phyloP scores from a whole-genome alignment of 1,140 invertebrate genomes.

The Drosophila grimshawi region DNA sequence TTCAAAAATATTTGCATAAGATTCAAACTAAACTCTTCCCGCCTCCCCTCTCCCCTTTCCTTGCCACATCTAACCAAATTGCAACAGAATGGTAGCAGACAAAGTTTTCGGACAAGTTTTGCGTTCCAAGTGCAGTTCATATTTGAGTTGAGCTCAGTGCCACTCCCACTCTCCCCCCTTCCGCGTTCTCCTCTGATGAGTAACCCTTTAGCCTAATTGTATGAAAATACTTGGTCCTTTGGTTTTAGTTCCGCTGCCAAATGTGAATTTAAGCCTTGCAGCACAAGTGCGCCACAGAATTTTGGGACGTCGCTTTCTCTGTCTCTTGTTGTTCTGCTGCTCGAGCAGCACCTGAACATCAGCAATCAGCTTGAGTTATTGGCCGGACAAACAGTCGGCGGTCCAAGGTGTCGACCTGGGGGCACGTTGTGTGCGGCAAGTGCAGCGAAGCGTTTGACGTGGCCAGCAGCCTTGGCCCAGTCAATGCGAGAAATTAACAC shows the following conservation, averaged over 20 bases:
- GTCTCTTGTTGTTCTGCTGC: neutral
- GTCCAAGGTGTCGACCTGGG: constrained; percentile 29
- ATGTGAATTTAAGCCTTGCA: constrained; percentile 62
- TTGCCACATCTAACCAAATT: constrained; percentile 39
- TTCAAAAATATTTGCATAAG: constrained; percentile 80
- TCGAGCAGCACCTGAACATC: constrained; percentile 2
- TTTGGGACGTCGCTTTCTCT: neutral
- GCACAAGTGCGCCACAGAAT: neutral
- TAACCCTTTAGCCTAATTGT: constrained; percentile 65
- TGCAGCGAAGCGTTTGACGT: constrained; percentile 64
- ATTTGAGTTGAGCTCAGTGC: constrained; percentile 37
- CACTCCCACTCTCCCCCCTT: neutral
- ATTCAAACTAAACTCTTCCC: constrained; percentile 69
- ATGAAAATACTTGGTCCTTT: constrained; percentile 75
- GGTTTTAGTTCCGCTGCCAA: constrained; percentile 38
- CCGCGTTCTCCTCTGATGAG: constrained; percentile 8
- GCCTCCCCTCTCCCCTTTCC: neutral
- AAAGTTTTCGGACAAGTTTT: constrained; percentile 42
- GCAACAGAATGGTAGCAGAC: constrained; percentile 35
- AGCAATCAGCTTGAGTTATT: constrained; percentile 36
- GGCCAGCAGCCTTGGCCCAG: neutral
- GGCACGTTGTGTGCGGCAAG: constrained; percentile 24
- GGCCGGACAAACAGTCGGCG: constrained; percentile 37
- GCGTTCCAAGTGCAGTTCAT: constrained; percentile 44
- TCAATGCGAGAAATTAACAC: neutral